Base-by-base conservation (phyloP, 2,113 vertebrate species). In the Pygoscelis adeliae region DNA sequence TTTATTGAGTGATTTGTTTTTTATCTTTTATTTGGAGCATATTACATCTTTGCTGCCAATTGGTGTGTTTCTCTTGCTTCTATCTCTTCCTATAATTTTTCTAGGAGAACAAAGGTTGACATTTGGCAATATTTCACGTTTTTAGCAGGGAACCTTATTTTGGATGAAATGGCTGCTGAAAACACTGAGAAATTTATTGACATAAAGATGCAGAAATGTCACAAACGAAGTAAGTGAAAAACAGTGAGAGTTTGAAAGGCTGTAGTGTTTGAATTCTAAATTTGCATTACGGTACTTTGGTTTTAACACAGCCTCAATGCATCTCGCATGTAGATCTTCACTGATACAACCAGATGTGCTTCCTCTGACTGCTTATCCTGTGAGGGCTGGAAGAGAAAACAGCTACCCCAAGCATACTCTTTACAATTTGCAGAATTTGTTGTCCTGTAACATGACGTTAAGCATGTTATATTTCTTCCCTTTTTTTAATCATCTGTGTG, bases 171-270 rank as follows among this genome's bases (percentile, higher is more conserved):
- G 1, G 10, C 40, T 30, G 13, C 74, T 9, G 98, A 98, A 83
- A 94, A 49, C 21, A 23, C 73, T 32, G 97, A 97, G 15, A 69
- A 34, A 65, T 86, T 83, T 36, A 50, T 79, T 44, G 98, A 98
- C 12, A 11, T 90, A 36, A 93, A 78, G 73, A 82, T 69, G 40
- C 97, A 93, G 69, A 96, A 94, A 63, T 93, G 92, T 82, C 97
- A 92, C 55, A 98, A 97, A 82, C 97, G 97, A 95, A 20, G 98
- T 98, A 95, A 98, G 98, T 97, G 73, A 49, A 38, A 23, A 88
- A 22, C 27, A 59, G 6, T 25, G 55, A 71, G n/a, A 49, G 21
- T 42, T 21, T 86, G 50, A 86, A 78, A 82, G 58, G 29, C 62
- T 72, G 20, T 32, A 67, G 30, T 67, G 49, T 50, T 77, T 58